Evolutionary conservation across 2,888 invertebrate genomes (phyloP), one percentile per base, ranked within the genome.

Genomic region (Scaptomyza cyrtandrae): DNA sequence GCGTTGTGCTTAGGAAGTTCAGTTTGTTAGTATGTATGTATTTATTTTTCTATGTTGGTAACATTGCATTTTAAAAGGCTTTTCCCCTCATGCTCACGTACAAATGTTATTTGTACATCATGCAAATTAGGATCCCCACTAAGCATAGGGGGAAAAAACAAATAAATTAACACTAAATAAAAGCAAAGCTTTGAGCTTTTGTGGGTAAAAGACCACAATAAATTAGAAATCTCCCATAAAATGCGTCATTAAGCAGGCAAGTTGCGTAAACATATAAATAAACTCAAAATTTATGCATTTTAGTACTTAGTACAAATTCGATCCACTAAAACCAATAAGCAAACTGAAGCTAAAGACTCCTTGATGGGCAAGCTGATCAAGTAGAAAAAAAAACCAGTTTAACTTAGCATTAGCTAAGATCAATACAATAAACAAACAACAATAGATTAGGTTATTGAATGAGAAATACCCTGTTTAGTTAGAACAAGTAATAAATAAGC

Each of bases 321-420:
- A 44, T 31, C 43, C 31, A 43, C 52, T 10, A 48, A 49, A 60
- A 53, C 58, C 41, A 64, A 64, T 73, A 64, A 74, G 56, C 74
- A 70, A 69, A 70, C 53, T 60, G 70, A n/a, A 33, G 61, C 63
- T 76, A 70, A 45, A 52, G 75, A 83, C 80, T 85, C 85, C 85
- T 85, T 87, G 85, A 83, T 83, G 87, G 83, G 77, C 74, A 70
- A 73, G 62, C 74, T 86, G 81, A 62, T 75, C 77, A 78, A 81
- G 64, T 72, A 49, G 29, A n/a, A n/a, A n/a, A n/a, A 19, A 44
- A 87, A 86, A 86, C 86, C 86, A 86, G 86, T 86, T 86, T 71
- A 29, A 62, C 31, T 62, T 43, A 71, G 70, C 78, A 78, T 82
- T 74, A 71, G 66, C 70, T 60, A 62, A 61, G 54, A 65, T 49